These are phyloP conservation scores for Aurelia aurita DNA, from an alignment of 30 jellyfish, hydroid and myxozoan genomes.

Conservation along the genomic window DNA sequence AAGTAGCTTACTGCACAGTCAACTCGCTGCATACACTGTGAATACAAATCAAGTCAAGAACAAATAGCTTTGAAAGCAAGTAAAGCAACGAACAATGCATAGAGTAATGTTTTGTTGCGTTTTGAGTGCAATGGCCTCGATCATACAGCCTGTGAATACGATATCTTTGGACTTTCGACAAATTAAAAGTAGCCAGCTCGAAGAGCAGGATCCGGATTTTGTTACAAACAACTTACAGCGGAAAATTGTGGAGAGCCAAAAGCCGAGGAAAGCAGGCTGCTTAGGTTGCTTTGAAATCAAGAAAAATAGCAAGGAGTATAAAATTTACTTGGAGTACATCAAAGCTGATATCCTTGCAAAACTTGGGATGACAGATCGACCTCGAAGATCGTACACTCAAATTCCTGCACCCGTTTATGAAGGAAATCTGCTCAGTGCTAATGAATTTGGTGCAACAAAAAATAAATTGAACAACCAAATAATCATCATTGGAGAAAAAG, in stretches of 20 bases:
- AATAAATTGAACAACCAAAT: slow-evolving; percentile 61
- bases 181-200: slow-evolving; percentile 21
- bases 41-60: neutral
- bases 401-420: slow-evolving; percentile 78
- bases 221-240: slow-evolving; percentile 25
- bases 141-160: slow-evolving; percentile 23
- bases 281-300: slow-evolving; percentile 56
- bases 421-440: slow-evolving; percentile 42
- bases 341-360: slow-evolving; percentile 76
- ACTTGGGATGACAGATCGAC: slow-evolving; percentile 77
- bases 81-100: slow-evolving; percentile 8
- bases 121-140: slow-evolving; percentile 21
- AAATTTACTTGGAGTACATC: slow-evolving; percentile 56
- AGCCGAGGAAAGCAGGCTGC: slow-evolving; percentile 51
- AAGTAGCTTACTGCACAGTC: slow-evolving; percentile 29
- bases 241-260: slow-evolving; percentile 5
- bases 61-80: neutral
- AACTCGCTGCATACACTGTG: neutral
- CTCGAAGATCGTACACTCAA: slow-evolving; percentile 42
- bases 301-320: slow-evolving; percentile 59
- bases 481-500: slow-evolving; percentile 73
- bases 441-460: slow-evolving; percentile 21
- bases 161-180: slow-evolving; percentile 45
- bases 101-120: slow-evolving; percentile 7
- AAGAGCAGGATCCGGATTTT: slow-evolving; percentile 4